Evolutionary conservation across 1,140 invertebrate species (phyloP).

Genomic region (Drosophila trapezifrons): DNA sequence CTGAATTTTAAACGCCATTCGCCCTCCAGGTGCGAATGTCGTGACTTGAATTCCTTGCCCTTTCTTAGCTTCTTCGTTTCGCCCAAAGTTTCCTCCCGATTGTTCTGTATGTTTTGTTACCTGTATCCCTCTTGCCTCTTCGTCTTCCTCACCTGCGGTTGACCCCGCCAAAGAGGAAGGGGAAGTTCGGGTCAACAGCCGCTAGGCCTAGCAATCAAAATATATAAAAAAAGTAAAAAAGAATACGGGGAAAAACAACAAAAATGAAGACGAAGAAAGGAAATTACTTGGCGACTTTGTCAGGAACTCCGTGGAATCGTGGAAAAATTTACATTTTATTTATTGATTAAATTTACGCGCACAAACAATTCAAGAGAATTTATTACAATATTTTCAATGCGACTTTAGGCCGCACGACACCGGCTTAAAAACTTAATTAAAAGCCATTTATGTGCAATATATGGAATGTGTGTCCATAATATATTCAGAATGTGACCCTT

Average conservation of each 20-base stretch:
- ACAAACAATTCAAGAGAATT: conserved; percentile 22
- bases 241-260: neutral
- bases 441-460: conserved; percentile 17
- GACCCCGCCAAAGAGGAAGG: neutral
- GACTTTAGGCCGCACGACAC: conserved; percentile 3
- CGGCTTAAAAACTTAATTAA: conserved; percentile 45
- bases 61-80: conserved; percentile 12
- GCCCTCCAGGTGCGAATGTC: conserved; percentile 64
- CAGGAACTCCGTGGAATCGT: neutral
- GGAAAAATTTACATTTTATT: conserved; percentile 37
- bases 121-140: neutral
- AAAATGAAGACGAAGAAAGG: conserved; percentile 10
- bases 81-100: conserved; percentile 22
- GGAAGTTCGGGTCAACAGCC: conserved; percentile 38
- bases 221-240: neutral
- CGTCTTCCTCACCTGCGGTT: conserved; percentile 23
- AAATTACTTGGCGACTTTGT: conserved; percentile 26
- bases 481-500: conserved; percentile 6
- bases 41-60: conserved; percentile 65
- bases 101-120: conserved; percentile 10
- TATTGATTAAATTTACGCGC: conserved; percentile 37
- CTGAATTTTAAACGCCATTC: conserved; percentile 65
- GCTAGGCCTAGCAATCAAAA: conserved; percentile 38
- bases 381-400: conserved; percentile 22
- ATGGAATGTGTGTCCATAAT: conserved; percentile 2